phyloP scores from a whole-genome alignment of 2,113 vertebrate genomes.

The Nymphicus hollandicus region DNA sequence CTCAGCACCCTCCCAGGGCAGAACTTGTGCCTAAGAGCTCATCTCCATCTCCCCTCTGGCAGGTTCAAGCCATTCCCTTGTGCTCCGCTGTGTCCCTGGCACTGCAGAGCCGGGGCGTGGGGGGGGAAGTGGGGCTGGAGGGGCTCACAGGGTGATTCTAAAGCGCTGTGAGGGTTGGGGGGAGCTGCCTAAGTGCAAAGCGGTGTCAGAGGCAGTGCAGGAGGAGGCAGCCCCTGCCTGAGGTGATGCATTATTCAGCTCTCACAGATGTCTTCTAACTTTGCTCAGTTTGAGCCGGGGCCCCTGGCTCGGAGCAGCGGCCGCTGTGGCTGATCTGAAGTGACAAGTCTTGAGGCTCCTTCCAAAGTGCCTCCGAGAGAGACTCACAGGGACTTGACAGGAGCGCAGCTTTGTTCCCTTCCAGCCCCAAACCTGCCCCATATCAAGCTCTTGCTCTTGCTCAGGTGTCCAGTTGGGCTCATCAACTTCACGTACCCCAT shows the following conservation, averaged over 20 bases:
- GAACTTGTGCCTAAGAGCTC: background rate
- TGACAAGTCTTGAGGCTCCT: conserved; percentile 40
- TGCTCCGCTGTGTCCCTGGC: accelerated
- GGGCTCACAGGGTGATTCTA: background rate
- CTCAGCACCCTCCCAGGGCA: background rate
- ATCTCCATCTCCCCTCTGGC: background rate
- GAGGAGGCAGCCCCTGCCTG: background rate
- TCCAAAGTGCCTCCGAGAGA: accelerated
- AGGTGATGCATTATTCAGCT: conserved; percentile 33
- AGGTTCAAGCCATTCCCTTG: background rate
- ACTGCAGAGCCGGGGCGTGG: accelerated
- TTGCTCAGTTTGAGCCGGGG: background rate
- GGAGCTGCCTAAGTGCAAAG: conserved; percentile 49
- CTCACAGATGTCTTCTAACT: conserved; percentile 40
- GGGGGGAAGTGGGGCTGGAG: background rate
- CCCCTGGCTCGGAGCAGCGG: background rate
- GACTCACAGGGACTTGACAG: background rate
- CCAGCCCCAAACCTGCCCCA: background rate
- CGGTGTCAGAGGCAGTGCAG: background rate
- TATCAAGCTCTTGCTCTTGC: background rate
- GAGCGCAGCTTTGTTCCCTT: background rate
- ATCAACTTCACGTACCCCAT: accelerated
- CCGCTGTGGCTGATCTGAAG: background rate
- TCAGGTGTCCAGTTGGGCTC: accelerated
- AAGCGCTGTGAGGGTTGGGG: background rate